A percentile compares a stretch with the other conserved stretches of the same genome.
phyloP scores from a whole-genome alignment of 2,888 invertebrate genomes.

The Steinernema hermaphroditum region DNA sequence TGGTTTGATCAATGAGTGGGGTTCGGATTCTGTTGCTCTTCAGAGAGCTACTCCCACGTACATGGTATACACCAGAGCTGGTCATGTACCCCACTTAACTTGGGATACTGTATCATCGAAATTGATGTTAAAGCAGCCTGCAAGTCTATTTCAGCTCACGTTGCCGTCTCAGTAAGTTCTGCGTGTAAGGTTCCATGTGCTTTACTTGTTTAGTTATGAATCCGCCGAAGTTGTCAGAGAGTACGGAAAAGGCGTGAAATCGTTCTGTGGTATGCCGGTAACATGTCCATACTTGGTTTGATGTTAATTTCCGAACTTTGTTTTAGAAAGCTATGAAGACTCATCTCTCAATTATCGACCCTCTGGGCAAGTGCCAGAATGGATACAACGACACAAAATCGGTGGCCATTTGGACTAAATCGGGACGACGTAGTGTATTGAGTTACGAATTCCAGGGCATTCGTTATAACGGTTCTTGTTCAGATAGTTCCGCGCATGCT shows the following conservation, averaged over 20 bases:
- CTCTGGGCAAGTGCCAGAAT: conserved; percentile 47
- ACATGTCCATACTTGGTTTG: not conserved
- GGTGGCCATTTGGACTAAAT: conserved; percentile 55
- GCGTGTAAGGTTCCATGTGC: too few species aligned
- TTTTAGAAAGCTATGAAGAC: conserved; percentile 40
- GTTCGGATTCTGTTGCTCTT: conserved; percentile 20
- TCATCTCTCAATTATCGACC: conserved; percentile 55
- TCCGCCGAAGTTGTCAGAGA: conserved; percentile 30
- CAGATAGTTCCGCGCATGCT: conserved; percentile 20
- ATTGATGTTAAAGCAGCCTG: conserved; percentile 47
- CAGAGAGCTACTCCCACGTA: conserved; percentile 54
- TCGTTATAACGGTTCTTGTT: not conserved
- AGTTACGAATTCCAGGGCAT: conserved; percentile 1
- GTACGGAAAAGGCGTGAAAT: conserved; percentile 24
- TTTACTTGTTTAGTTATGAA: conserved; percentile 34
- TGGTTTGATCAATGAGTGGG: conserved; percentile 41
- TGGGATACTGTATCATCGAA: conserved; percentile 55
- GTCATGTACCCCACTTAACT: conserved; percentile 61
- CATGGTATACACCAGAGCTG: conserved; percentile 57
- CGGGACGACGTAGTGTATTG: conserved; percentile 46
- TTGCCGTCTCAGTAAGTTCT: conserved; percentile 45
- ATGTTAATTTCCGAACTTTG: not conserved
- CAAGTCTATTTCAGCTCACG: conserved; percentile 54
- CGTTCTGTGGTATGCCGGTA: conserved; percentile 35
- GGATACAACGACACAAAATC: conserved; percentile 57